Evolutionary conservation across 2,113 vertebrate species (phyloP), one percentile per base, ranked within the genome.

Genomic region (Protobothrops flavoviridis): DNA sequence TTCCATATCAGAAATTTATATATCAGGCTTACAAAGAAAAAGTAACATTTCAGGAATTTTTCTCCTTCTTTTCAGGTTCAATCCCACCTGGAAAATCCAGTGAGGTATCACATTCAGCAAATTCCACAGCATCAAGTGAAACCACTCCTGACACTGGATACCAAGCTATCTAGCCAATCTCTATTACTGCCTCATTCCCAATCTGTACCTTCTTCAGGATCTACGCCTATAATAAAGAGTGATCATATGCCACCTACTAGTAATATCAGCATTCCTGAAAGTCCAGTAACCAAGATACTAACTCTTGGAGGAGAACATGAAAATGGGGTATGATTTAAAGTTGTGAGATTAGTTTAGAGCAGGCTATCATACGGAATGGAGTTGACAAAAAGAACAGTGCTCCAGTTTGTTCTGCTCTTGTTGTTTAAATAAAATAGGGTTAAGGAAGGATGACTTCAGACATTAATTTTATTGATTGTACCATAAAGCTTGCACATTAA

Each of bases 71-170:
- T 94, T 86, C 94, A 99, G 99, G 98, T 99, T 92, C 98, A 99
- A 97, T 98, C 97, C 89, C 98, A 99, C 96, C 97, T 99, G 97
- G 99, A 99, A 97, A 98, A 97, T 95, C 98, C 98, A 94, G 94
- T 96, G 13, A 98, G 98, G 95, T 98, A 98, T 94, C 98, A 99
- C 81, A 96, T 98, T 87, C 98, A 98, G 74, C 98, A 99, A 96
- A 96, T 96, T 92, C 99, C 98, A 97, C 98, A 97, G 91, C 98
- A 99, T 94, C 99, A 99, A 96, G 98, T 98, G 95, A 99, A 99
- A 96, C 98, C 99, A 95, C 99, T 99, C 96, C 95, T 99, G 97
- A 98, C 98, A 7, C 97, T 99, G 17, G 99, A 99, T 55, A 97
- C 98, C 93, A 99, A 98, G 96, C 93, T 98, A 48, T 96, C 98